Evolutionary conservation across 2,113 vertebrate species (phyloP).

Genomic region (Rhodinocichla rosea): DNA sequence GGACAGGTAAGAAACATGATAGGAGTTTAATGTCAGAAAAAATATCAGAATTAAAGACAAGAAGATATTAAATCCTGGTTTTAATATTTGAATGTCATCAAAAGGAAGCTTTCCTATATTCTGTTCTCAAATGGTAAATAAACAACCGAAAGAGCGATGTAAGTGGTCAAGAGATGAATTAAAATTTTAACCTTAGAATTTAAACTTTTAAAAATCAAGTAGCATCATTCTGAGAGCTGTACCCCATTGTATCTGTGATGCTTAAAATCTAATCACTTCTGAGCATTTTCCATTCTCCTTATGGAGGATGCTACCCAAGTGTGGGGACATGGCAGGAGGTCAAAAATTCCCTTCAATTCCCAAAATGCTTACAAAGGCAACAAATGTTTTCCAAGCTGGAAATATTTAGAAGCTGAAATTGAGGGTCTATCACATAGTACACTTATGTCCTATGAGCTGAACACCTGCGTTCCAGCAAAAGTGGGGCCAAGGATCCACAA

Average conservation of each 20-base stretch:
- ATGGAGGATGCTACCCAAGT: neutral
- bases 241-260: neutral
- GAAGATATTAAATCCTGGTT: neutral
- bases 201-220: neutral
- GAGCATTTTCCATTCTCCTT: neutral
- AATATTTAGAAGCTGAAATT: neutral
- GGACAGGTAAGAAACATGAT: neutral
- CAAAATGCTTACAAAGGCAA: neutral
- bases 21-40: neutral
- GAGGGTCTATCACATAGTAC: neutral
- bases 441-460: rapidly evolving
- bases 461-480: neutral
- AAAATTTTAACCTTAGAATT: neutral
- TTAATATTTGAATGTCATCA: neutral
- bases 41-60: neutral
- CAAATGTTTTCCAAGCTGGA: neutral
- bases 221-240: neutral
- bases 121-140: neutral
- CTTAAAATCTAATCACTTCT: neutral
- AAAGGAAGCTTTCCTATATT: neutral
- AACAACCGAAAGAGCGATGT: neutral
- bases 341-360: neutral
- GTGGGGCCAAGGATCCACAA: neutral
- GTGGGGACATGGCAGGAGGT: neutral
- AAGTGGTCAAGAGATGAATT: neutral